Evolutionary conservation across 2,888 invertebrate genomes (phyloP).

Genomic region (Schizaphis graminum): DNA sequence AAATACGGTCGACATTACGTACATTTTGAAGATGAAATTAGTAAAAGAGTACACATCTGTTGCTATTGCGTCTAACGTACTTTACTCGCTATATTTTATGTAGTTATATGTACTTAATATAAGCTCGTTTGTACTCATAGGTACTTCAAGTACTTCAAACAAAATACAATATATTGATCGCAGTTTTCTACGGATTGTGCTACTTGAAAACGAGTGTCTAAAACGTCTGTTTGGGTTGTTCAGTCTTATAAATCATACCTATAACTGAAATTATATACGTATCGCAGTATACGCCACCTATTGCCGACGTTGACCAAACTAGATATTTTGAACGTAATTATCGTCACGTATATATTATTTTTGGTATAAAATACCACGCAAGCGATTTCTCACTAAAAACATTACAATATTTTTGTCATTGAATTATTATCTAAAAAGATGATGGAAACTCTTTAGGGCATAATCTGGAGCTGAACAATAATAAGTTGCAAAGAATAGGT

Average conservation of each 20-base stretch:
- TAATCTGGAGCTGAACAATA: not conserved
- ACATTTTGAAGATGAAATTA: not conserved
- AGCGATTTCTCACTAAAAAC: not conserved
- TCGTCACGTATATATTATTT: not conserved
- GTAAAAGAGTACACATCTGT: not conserved
- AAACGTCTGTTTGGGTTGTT: not conserved
- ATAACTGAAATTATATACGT: not conserved
- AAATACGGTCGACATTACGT: not conserved
- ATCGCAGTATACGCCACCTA: not conserved
- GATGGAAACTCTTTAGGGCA: not conserved
- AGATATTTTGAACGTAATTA: not conserved
- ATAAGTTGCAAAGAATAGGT: not conserved
- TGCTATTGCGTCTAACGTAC: not conserved
- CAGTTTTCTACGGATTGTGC: not conserved
- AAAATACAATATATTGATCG: not conserved
- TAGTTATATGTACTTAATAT: too few relatives aligned
- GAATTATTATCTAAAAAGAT: not conserved
- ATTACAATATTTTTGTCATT: not conserved
- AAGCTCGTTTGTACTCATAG: not conserved
- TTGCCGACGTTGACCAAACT: not conserved
- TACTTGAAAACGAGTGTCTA: not conserved
- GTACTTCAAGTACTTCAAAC: not conserved
- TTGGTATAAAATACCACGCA: not conserved
- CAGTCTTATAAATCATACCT: not conserved
- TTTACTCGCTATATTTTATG: too few relatives aligned